Evolutionary conservation across 2,888 invertebrate genomes (phyloP).

Genomic region (Allophyes oxyacanthae): DNA sequence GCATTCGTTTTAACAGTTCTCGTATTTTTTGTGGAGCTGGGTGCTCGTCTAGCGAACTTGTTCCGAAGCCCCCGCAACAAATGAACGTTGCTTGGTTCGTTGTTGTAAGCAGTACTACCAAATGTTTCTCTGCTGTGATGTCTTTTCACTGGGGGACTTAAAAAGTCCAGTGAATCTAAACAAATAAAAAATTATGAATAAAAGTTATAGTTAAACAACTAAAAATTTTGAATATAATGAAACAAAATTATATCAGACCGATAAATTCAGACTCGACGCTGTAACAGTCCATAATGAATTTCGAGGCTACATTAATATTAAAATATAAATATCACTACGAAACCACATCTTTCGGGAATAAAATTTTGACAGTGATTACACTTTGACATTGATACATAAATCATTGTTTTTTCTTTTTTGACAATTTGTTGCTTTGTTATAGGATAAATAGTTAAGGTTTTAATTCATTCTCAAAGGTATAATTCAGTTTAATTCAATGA

Average conservation of each 20-base stretch:
- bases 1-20: constrained; percentile 9
- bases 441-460: constrained; percentile 12
- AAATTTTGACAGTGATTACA: constrained; percentile 53
- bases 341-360: constrained; percentile 48
- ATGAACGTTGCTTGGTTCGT: constrained; percentile 25
- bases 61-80: constrained; percentile 28
- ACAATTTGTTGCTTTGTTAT: background rate
- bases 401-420: constrained; percentile 35
- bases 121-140: constrained; percentile 32
- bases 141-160: constrained; percentile 71
- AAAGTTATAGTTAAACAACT: constrained; percentile 32
- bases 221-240: constrained; percentile 31
- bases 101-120: constrained; percentile 25
- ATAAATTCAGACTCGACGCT: constrained; percentile 67
- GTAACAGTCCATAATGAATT: constrained; percentile 72
- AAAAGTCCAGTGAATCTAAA: constrained; percentile 75
- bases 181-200: constrained; percentile 65
- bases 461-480: background rate
- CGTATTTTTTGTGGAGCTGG: constrained; percentile 9
- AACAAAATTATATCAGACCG: constrained; percentile 63
- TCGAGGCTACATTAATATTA: constrained; percentile 50
- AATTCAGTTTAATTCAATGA: no score
- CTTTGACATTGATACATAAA: constrained; percentile 30
- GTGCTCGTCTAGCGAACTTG: constrained; percentile 10
- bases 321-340: constrained; percentile 48